phyloP scores from a whole-genome alignment of 2,113 vertebrate genomes.

The Mixornis gularis region DNA sequence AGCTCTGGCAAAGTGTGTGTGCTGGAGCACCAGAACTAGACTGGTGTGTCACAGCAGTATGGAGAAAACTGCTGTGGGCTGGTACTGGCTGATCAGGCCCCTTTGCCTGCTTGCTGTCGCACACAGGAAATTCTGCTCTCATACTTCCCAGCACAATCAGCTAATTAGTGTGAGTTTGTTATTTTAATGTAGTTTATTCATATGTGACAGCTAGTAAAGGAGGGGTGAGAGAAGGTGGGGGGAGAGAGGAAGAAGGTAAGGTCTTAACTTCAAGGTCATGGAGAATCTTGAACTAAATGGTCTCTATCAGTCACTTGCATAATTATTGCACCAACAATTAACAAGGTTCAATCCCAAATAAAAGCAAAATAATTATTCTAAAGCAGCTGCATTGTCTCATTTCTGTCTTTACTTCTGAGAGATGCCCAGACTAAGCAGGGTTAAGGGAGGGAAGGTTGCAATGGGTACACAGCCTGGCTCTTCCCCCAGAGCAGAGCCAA shows the following conservation, averaged over 20 bases:
- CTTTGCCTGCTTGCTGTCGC: neutral
- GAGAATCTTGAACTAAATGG: conserved; percentile 40
- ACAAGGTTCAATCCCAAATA: conserved; percentile 10
- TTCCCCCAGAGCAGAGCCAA: neutral
- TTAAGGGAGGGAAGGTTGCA: neutral
- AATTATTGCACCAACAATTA: conserved; percentile 39
- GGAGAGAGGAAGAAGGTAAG: conserved; percentile 26
- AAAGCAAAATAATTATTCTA: neutral
- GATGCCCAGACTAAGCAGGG: neutral
- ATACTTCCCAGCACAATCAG: conserved; percentile 62
- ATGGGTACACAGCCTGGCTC: neutral
- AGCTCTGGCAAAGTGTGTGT: neutral
- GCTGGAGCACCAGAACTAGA: neutral
- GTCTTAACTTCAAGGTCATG: conserved; percentile 51
- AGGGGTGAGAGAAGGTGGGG: conserved; percentile 29
- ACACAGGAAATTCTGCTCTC: conserved; percentile 55
- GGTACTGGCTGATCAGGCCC: neutral
- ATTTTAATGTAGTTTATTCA: conserved; percentile 67
- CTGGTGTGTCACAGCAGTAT: neutral
- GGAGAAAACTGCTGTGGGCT: neutral
- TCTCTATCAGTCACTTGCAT: conserved; percentile 31
- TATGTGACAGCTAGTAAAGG: conserved; percentile 54
- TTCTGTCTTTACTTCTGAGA: neutral
- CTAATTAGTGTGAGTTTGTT: conserved; percentile 64
- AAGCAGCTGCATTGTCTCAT: neutral